Percentiles rank a stretch among this genome's conserved stretches.
phyloP scores from a whole-genome alignment of 2,113 vertebrate genomes.

The Mus spicilegus region DNA sequence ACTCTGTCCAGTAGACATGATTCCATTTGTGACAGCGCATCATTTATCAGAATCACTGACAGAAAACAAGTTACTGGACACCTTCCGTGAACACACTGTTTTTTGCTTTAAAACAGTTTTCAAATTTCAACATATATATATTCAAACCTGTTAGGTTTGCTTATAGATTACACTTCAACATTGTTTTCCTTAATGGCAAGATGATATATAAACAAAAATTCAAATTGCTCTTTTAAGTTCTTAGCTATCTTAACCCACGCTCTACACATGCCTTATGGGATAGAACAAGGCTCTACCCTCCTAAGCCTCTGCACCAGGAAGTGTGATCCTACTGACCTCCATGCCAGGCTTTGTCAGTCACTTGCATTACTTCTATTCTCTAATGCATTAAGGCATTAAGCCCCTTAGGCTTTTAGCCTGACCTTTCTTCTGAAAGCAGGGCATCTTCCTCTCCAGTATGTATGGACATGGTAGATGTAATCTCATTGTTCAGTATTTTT shows the following conservation, averaged over 20 bases:
- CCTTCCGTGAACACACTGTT: neutral
- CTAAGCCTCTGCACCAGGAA: neutral
- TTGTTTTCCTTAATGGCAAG: constrained; percentile 13
- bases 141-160: neutral
- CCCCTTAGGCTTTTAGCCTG: neutral
- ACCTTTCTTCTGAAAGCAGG: neutral
- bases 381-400: neutral
- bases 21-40: constrained; percentile 30
- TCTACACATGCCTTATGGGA: neutral
- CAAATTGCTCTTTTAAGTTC: neutral
- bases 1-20: constrained; percentile 52
- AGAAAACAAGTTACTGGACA: constrained; percentile 41
- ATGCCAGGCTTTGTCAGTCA: neutral
- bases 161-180: neutral
- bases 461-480: neutral
- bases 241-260: neutral
- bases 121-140: neutral
- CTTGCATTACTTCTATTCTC: neutral
- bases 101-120: neutral
- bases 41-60: constrained; percentile 61
- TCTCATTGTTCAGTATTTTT: neutral
- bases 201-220: neutral
- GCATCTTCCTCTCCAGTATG: neutral
- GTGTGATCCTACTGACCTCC: neutral
- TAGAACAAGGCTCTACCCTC: neutral